Evolutionary conservation across 2,113 vertebrate species (phyloP).

Genomic region (Coptodon rendalli): DNA sequence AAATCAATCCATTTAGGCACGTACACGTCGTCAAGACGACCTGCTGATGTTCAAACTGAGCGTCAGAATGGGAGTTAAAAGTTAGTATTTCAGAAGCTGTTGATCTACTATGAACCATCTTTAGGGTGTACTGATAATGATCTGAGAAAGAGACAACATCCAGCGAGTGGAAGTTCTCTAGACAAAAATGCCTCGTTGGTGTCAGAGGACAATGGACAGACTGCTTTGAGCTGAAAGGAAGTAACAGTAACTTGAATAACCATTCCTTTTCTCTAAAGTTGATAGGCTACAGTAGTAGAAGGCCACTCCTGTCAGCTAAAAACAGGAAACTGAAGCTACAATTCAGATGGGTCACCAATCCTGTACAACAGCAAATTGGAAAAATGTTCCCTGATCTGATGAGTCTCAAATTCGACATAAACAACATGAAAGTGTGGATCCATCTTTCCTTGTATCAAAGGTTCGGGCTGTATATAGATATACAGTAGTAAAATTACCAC

Average conservation of each 20-base stretch:
- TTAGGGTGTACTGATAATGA: neutral
- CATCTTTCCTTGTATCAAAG: neutral
- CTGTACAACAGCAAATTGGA: neutral
- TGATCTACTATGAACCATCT: neutral
- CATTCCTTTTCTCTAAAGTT: neutral
- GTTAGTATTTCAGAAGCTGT: neutral
- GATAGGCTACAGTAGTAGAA: neutral
- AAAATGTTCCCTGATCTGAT: neutral
- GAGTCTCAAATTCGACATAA: neutral
- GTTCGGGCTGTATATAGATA: neutral
- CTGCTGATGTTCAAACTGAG: neutral
- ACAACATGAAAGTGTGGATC: neutral
- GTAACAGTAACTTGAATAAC: neutral
- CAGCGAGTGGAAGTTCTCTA: neutral
- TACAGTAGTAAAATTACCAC: neutral
- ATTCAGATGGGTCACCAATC: neutral
- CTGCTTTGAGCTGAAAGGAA: neutral
- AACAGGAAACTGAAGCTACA: neutral
- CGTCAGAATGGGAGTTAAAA: neutral
- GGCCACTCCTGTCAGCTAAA: rapidly evolving
- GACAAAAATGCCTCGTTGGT: neutral
- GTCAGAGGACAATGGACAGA: neutral
- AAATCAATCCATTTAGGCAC: neutral
- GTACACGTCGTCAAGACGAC: neutral
- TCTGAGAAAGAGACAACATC: neutral